phyloP scores from a whole-genome alignment of 2,113 vertebrate genomes.

The Girardinichthys multiradiatus region DNA sequence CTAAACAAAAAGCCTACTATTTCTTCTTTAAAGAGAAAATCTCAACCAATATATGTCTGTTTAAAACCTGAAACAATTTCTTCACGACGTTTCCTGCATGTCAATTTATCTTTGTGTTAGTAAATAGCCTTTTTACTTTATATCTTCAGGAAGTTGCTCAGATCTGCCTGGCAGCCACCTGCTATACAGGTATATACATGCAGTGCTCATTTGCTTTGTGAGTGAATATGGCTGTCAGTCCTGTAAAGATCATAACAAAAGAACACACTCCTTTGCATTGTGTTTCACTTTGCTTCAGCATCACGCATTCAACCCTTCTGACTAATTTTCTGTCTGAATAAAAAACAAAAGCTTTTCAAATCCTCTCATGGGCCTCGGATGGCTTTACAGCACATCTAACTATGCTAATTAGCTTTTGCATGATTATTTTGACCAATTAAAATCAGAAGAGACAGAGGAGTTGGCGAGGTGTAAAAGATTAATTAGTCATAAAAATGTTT shows the following conservation, averaged over 20 bases:
- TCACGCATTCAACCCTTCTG: slow-evolving; percentile 72
- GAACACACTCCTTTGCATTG: slow-evolving; percentile 75
- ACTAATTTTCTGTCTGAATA: slow-evolving; percentile 83
- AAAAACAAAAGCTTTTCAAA: slow-evolving; percentile 74
- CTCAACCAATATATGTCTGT: not conserved
- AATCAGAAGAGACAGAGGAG: slow-evolving; percentile 79
- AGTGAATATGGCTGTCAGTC: slow-evolving; percentile 74
- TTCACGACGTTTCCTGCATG: slow-evolving; percentile 1
- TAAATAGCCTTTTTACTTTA: slow-evolving; percentile 24
- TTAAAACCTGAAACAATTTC: not conserved
- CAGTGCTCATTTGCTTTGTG: slow-evolving; percentile 58
- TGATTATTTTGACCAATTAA: slow-evolving; percentile 86
- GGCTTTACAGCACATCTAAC: slow-evolving; percentile 81
- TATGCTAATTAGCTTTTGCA: slow-evolving; percentile 83
- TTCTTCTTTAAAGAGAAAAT: not conserved
- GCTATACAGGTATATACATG: slow-evolving; percentile 46
- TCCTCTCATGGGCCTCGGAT: slow-evolving; percentile 72
- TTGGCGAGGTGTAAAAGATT: slow-evolving; percentile 83
- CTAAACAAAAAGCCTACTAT: no score
- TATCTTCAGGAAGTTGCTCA: slow-evolving; percentile 40
- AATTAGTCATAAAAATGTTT: slow-evolving; percentile 83
- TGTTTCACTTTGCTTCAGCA: slow-evolving; percentile 67
- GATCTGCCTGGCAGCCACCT: slow-evolving; percentile 38
- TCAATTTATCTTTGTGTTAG: slow-evolving; percentile 21
- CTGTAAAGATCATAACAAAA: slow-evolving; percentile 63